Percentiles rank a stretch among this genome's conserved stretches.
phyloP scores from a whole-genome alignment of 1,140 invertebrate genomes.

The Hyphantria cunea region DNA sequence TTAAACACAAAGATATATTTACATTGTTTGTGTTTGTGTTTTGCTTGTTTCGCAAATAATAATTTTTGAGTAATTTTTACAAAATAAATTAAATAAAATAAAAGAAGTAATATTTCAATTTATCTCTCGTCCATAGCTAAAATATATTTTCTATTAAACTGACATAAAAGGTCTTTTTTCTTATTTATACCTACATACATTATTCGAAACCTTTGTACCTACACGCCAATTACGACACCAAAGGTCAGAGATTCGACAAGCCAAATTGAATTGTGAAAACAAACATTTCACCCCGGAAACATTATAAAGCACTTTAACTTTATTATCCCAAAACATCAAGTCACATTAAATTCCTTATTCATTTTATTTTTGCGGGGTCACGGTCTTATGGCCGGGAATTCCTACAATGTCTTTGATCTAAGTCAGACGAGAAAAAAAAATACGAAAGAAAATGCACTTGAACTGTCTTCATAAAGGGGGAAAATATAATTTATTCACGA shows the following conservation, averaged over 20 bases:
- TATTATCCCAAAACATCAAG: constrained; percentile 74
- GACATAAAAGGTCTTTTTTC: too few relatives aligned
- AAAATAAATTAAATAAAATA: too few relatives aligned
- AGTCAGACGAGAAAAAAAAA: constrained; percentile 67
- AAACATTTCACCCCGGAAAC: constrained; percentile 58
- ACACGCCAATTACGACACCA: constrained; percentile 16
- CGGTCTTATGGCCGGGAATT: constrained; percentile 59
- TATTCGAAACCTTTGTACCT: too few relatives aligned
- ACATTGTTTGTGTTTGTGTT: too few relatives aligned
- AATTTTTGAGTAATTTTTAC: too few relatives aligned
- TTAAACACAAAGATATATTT: too few relatives aligned
- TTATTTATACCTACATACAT: too few relatives aligned
- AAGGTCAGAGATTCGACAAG: constrained; percentile 31
- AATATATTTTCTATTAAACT: too few relatives aligned
- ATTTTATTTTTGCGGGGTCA: constrained; percentile 75
- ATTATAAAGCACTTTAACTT: constrained; percentile 67
- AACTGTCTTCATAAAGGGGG: constrained; percentile 77
- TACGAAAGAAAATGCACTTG: constrained; percentile 78
- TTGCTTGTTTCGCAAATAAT: too few relatives aligned
- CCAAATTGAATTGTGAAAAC: constrained; percentile 65
- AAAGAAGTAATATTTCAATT: too few relatives aligned
- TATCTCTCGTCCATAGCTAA: too few relatives aligned
- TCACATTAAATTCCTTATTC: constrained; percentile 77
- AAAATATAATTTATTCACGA: constrained; percentile 81
- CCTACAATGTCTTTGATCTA: constrained; percentile 76